These are phyloP conservation scores for Manis javanica DNA, from an alignment of 2,797 vertebrate species.

Conservation along the genomic window DNA sequence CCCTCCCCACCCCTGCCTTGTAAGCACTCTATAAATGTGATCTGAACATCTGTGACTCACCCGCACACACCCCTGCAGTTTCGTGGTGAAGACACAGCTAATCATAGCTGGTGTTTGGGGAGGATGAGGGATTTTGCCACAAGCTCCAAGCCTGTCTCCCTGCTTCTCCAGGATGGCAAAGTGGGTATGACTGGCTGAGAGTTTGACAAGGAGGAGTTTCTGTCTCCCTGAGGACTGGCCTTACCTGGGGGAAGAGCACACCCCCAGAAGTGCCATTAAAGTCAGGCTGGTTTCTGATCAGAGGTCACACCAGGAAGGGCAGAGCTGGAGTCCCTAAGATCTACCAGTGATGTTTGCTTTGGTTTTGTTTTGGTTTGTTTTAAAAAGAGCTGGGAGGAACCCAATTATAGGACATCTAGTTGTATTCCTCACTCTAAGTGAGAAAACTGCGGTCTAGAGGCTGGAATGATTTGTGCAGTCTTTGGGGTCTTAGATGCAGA, in stretches of 20 bases:
- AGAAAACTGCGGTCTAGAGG: neutral
- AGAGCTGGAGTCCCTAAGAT: neutral
- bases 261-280: neutral
- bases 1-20: neutral
- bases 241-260: neutral
- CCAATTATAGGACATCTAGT: neutral
- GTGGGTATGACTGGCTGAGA: neutral
- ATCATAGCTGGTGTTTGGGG: constrained; percentile 60
- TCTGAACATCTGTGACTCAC: constrained; percentile 68
- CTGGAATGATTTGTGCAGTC: too few relatives aligned
- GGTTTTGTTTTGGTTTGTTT: constrained; percentile 79
- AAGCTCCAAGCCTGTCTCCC: neutral
- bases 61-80: constrained; percentile 66
- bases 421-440: neutral
- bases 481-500: neutral
- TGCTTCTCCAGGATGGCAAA: neutral
- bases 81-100: constrained; percentile 68
- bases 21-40: constrained; percentile 62
- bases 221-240: neutral
- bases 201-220: neutral
- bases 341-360: neutral
- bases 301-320: neutral
- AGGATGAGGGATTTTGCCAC: constrained; percentile 61
- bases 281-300: neutral
- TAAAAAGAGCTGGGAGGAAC: constrained; percentile 69